These are phyloP conservation scores for Pteropus rufus DNA, from an alignment of 2,797 vertebrate genomes.

Conservation along the genomic window DNA sequence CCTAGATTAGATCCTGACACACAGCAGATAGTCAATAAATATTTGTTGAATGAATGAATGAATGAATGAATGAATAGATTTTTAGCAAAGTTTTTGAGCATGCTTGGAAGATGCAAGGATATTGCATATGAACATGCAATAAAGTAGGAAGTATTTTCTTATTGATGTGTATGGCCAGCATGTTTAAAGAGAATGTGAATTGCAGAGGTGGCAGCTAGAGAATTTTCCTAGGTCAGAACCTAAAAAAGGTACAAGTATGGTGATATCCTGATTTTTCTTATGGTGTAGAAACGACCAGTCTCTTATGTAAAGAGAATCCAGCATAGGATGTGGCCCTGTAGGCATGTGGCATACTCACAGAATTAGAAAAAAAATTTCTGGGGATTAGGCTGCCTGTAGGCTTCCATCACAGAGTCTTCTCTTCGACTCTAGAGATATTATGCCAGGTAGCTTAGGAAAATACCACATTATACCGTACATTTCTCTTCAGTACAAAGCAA, in stretches of 20 bases:
- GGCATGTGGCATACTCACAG: background rate
- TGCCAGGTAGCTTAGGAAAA: background rate
- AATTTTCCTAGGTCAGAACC: background rate
- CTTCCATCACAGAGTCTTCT: background rate
- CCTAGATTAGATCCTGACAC: background rate
- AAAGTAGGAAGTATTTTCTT: background rate
- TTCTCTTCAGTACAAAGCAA: background rate
- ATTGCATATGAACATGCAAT: rapidly evolving
- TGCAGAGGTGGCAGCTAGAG: background rate
- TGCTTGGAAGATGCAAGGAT: background rate
- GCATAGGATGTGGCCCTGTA: background rate
- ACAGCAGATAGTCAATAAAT: background rate
- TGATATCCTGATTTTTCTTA: background rate
- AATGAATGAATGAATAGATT: background rate
- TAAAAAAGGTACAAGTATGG: background rate
- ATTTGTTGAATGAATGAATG: background rate
- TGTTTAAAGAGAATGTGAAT: background rate
- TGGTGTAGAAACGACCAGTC: background rate
- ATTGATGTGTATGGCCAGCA: background rate
- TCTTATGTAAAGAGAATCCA: background rate
- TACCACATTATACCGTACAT: background rate
- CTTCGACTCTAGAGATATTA: background rate
- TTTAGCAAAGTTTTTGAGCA: background rate
- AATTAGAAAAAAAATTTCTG: background rate
- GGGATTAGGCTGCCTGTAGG: background rate